phyloP scores from a whole-genome alignment of 2,888 invertebrate genomes.

The Helleia helle region DNA sequence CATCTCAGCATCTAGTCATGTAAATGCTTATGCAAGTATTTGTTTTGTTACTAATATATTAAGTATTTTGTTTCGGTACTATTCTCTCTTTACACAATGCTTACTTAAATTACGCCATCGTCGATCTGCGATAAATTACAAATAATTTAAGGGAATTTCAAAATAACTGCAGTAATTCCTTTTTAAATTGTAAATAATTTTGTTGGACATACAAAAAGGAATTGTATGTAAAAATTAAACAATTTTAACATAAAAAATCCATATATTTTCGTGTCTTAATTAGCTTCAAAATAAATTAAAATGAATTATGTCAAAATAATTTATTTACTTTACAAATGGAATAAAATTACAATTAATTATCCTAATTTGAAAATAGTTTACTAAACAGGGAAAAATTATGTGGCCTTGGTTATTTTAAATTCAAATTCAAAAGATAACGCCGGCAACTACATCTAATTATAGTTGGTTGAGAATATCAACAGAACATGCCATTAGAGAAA shows the following conservation, averaged over 20 bases:
- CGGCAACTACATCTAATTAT: neutral
- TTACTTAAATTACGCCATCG: no score
- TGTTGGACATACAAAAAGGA: neutral
- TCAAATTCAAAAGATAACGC: neutral
- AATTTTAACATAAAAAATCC: slow-evolving; percentile 1
- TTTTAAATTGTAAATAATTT: neutral
- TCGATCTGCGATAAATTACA: no score
- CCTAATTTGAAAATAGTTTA: slow-evolving; percentile 1
- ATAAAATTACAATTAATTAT: slow-evolving; percentile 7
- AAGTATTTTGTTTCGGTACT: no score
- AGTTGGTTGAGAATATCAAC: no score
- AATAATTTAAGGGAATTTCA: no score
- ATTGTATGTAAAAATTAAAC: neutral
- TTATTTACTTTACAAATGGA: slow-evolving; percentile 1
- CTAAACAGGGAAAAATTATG: neutral
- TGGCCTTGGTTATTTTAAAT: neutral
- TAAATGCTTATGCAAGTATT: no score
- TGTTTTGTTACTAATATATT: no score
- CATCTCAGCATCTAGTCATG: no score
- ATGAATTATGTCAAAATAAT: slow-evolving; percentile 6
- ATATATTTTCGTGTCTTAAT: slow-evolving; percentile 8
- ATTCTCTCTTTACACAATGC: no score
- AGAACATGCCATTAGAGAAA: no score
- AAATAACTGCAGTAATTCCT: no score
- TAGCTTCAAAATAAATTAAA: slow-evolving; percentile 8